Evolutionary conservation across 1,140 invertebrate genomes (phyloP).

Genomic region (Aphis craccivora): DNA sequence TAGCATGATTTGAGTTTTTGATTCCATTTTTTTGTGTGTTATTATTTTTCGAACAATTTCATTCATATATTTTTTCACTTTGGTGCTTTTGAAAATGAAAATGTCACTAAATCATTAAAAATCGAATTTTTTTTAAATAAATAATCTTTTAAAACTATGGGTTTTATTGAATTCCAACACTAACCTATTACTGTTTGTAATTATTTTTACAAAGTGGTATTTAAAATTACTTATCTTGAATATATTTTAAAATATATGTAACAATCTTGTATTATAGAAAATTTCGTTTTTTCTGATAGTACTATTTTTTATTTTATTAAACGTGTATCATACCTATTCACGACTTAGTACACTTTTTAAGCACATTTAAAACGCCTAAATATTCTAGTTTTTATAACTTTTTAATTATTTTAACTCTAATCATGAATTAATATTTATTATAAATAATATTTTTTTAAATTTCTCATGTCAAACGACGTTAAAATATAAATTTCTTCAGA

Average conservation of each 20-base stretch:
- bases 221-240: not conserved
- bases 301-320: not conserved
- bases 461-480: not conserved
- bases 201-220: not conserved
- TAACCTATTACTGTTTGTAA: not conserved
- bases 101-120: not conserved
- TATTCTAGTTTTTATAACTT: not conserved
- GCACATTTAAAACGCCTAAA: not conserved
- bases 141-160: too few species aligned
- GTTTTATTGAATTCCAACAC: too few species aligned
- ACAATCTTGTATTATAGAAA: not conserved
- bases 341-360: not conserved
- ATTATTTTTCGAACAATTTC: too few species aligned
- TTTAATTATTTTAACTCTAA: not conserved
- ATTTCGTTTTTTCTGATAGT: not conserved
- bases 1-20: too few species aligned
- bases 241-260: not conserved
- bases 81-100: not conserved
- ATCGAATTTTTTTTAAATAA: not conserved
- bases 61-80: not conserved
- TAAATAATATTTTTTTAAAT: not conserved
- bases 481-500: not conserved
- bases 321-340: not conserved
- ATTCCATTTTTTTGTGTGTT: too few species aligned
- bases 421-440: not conserved